phyloP scores from a whole-genome alignment of 2,888 invertebrate species.

The Ecdyonurus torrentis region DNA sequence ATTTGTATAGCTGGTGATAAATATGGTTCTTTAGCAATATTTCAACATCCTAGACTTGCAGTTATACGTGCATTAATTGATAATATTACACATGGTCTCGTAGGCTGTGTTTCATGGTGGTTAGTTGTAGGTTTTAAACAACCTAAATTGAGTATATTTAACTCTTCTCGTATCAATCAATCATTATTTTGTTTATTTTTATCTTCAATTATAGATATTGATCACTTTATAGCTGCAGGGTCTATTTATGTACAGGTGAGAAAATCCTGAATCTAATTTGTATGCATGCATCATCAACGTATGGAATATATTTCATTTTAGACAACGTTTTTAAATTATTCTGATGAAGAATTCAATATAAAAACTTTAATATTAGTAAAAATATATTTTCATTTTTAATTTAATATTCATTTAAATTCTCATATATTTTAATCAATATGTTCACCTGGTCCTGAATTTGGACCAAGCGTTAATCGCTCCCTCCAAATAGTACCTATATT shows the following conservation, averaged over 20 bases:
- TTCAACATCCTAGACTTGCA: background rate
- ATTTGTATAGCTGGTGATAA: background rate
- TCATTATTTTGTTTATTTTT: background rate
- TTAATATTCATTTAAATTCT: no score
- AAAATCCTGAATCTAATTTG: no score
- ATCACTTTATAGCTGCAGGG: background rate
- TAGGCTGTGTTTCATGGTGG: background rate
- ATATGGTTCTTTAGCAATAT: background rate
- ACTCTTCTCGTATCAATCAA: background rate
- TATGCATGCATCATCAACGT: no score
- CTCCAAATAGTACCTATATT: no score
- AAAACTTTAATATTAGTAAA: no score
- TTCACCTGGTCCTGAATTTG: no score
- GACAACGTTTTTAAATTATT: no score
- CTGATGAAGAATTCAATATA: no score
- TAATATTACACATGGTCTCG: background rate
- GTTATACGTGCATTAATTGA: background rate
- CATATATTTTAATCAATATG: no score
- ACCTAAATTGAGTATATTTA: background rate
- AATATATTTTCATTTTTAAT: no score
- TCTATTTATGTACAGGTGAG: background rate
- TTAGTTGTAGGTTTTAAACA: background rate
- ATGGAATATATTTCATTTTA: background rate
- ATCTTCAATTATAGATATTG: background rate
- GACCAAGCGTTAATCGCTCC: no score